Evolutionary conservation across 2,113 vertebrate species (phyloP).

Genomic region (Antechinus stuartii): DNA sequence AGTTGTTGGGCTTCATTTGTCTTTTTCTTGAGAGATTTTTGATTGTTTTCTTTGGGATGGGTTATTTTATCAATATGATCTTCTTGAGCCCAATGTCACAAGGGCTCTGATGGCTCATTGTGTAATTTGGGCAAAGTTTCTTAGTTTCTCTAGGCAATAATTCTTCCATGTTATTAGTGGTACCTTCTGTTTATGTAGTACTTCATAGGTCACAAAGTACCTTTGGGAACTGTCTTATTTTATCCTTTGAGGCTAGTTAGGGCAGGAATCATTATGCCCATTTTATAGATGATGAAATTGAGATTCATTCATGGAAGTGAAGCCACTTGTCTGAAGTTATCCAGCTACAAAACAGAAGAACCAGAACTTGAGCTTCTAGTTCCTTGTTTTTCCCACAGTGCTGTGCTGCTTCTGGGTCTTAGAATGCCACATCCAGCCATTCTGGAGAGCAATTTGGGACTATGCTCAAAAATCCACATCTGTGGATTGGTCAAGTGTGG

Average conservation of each 20-base stretch:
- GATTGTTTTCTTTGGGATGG: slow-evolving; percentile 32
- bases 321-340: not conserved
- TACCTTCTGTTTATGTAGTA: not conserved
- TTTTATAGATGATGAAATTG: not conserved
- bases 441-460: too few species aligned
- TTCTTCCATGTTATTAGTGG: not conserved
- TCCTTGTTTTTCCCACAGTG: slow-evolving; percentile 4
- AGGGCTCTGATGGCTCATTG: not conserved
- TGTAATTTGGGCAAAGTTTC: slow-evolving; percentile 35
- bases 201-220: not conserved
- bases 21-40: slow-evolving; percentile 44
- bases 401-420: not conserved
- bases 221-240: not conserved
- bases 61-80: slow-evolving; percentile 36
- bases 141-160: not conserved
- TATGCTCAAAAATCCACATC: not conserved
- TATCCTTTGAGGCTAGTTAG: not conserved
- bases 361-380: not conserved
- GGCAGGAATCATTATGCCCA: not conserved
- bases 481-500: slow-evolving; percentile 18
- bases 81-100: not conserved
- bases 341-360: not conserved
- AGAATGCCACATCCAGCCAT: not conserved
- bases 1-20: slow-evolving; percentile 34
- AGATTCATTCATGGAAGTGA: not conserved